phyloP scores from a whole-genome alignment of 2,113 vertebrate genomes.

The Pteronura brasiliensis region DNA sequence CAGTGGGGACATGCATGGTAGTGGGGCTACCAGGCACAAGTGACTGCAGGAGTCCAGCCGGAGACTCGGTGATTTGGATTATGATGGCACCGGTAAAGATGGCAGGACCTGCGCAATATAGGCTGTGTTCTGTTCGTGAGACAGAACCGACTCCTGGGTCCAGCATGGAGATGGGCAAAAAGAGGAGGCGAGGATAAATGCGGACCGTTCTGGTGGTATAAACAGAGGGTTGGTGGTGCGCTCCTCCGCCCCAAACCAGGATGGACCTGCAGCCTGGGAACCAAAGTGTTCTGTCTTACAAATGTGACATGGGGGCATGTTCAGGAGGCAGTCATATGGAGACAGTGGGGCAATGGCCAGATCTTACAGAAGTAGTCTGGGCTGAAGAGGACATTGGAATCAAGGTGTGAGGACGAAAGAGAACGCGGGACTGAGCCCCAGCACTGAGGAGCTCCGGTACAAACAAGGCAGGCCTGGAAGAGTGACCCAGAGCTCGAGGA shows the following conservation, averaged over 20 bases:
- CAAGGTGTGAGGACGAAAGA: background rate
- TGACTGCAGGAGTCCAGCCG: background rate
- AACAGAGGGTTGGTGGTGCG: background rate
- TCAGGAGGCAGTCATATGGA: background rate
- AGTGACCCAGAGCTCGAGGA: background rate
- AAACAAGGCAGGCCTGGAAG: background rate
- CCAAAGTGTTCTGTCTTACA: background rate
- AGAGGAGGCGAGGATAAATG: accelerated
- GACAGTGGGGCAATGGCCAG: too few species aligned
- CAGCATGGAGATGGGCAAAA: background rate
- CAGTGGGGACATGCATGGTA: background rate
- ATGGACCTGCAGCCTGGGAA: background rate
- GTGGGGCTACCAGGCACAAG: background rate
- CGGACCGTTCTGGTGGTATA: background rate
- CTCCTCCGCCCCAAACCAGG: background rate
- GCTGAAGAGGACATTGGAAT: background rate
- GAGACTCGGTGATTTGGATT: background rate
- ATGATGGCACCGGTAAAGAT: background rate
- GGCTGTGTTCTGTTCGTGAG: accelerated
- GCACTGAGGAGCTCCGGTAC: background rate
- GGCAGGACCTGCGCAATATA: accelerated
- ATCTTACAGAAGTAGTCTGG: background rate
- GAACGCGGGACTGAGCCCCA: background rate
- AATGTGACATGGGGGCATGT: background rate
- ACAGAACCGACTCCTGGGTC: accelerated